A percentile compares a stretch with the other conserved stretches of the same genome.
Conservation (phyloP, 2,113 vertebrate genomes). For the Amphiprion ocellaris region DNA sequence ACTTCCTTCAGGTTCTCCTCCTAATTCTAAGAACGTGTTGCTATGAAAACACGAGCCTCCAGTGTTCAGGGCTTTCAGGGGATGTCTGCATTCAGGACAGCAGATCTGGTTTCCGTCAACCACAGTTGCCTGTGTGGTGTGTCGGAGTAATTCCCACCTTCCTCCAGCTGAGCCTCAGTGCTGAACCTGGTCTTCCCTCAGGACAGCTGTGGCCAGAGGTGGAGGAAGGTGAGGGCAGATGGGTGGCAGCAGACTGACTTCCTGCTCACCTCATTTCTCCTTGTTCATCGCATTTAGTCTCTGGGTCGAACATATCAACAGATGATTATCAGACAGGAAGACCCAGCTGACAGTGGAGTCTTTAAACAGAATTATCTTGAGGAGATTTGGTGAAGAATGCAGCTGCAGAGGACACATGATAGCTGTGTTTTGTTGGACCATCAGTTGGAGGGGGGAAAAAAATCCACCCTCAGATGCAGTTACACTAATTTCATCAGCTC, state of each 20-base stretch:
- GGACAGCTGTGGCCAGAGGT: conserved; percentile 10
- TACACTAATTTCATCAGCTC: conserved; percentile 14
- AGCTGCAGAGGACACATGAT: background rate
- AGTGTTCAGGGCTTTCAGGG: conserved; percentile 11
- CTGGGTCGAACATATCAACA: background rate
- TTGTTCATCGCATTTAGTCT: conserved; percentile 15
- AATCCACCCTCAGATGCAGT: background rate
- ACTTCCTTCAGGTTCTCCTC: no score
- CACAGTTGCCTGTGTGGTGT: conserved; percentile 55
- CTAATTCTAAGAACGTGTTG: no score
- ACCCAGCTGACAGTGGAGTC: background rate
- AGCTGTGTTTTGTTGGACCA: conserved; percentile 14
- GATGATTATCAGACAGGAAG: background rate
- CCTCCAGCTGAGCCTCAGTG: conserved; percentile 18
- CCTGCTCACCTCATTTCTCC: background rate
- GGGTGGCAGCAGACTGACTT: conserved; percentile 3
- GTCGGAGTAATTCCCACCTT: conserved; percentile 18
- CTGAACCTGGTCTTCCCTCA: conserved; percentile 20
- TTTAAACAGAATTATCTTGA: conserved; percentile 6
- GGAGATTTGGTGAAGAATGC: conserved; percentile 16
- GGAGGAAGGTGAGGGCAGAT: background rate
- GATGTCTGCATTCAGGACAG: conserved; percentile 13
- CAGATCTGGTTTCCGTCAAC: conserved; percentile 21
- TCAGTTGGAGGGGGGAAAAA: conserved; percentile 27
- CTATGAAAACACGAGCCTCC: background rate